Conservation (phyloP, 2,888 invertebrate species). For the Pyrrhia umbra region DNA sequence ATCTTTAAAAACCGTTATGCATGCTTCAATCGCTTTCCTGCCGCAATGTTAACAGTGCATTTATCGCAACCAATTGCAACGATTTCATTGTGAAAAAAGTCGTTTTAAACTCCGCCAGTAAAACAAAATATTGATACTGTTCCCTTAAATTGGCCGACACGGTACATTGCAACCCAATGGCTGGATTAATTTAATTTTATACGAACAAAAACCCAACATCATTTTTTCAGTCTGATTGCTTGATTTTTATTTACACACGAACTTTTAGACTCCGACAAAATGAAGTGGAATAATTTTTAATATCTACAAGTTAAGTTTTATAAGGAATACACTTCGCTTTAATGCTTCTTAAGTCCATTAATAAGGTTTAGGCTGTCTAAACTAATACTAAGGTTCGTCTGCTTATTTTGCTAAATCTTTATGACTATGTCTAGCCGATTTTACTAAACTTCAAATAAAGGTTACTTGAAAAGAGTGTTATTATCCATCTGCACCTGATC, state of each 20-base stretch:
- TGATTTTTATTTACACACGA: conserved; percentile 53
- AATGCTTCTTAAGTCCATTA: conserved; percentile 10
- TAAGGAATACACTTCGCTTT: not conserved
- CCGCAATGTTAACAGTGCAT: not conserved
- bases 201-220: conserved; percentile 41
- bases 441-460: not conserved
- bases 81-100: conserved; percentile 12
- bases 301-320: conserved; percentile 17
- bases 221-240: conserved; percentile 48
- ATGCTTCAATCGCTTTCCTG: not conserved
- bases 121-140: conserved; percentile 46
- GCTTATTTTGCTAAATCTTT: not conserved
- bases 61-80: conserved; percentile 3
- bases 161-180: conserved; percentile 53
- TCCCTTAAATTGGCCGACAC: conserved; percentile 48
- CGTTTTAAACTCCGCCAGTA: conserved; percentile 14
- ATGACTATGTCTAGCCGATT: not conserved
- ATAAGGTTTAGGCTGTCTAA: not conserved
- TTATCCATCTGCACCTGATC: too few relatives aligned
- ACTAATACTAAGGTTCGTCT: conserved; percentile 16
- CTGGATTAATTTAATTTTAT: conserved; percentile 60
- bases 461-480: too few relatives aligned
- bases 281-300: conserved; percentile 39
- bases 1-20: not conserved
- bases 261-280: conserved; percentile 31